These are phyloP conservation scores for Callipepla californica DNA, from an alignment of 2,113 vertebrate species.

Conservation along the genomic window DNA sequence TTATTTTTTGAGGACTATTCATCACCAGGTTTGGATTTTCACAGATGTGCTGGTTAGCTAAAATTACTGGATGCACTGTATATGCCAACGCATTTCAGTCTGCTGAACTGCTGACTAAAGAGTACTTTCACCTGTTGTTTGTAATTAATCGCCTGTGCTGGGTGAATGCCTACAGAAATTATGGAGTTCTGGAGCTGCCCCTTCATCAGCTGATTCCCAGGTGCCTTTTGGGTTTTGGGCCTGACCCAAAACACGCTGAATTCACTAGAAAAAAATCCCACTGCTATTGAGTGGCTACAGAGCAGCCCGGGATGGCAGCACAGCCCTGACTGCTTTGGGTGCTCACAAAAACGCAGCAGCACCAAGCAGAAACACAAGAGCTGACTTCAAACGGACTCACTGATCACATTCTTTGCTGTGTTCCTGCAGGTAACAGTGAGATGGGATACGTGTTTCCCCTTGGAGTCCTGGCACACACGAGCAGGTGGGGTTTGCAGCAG, in stretches of 20 bases:
- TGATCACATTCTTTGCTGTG: not conserved
- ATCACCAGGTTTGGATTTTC: conserved; percentile 24
- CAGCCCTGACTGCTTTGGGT: not conserved
- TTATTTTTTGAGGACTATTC: conserved; percentile 6
- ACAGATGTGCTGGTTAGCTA: conserved; percentile 52
- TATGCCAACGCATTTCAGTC: conserved; percentile 43
- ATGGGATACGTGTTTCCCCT: not conserved
- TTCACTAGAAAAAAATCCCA: not conserved
- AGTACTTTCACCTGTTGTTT: conserved; percentile 5
- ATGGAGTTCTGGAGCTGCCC: not conserved
- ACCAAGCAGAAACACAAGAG: not conserved
- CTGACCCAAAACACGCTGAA: not conserved
- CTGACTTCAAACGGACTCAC: not conserved
- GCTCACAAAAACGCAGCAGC: not conserved
- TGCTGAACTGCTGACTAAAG: conserved; percentile 52
- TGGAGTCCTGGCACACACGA: rapidly evolving
- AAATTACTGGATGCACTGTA: conserved; percentile 50
- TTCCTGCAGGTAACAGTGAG: not conserved
- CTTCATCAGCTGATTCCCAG: not conserved
- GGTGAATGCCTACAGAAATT: conserved; percentile 30
- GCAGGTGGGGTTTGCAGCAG: not conserved
- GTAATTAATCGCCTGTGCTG: conserved; percentile 46
- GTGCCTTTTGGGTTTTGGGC: not conserved
- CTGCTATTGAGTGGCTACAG: not conserved
- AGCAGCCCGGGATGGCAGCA: not conserved